A percentile compares a stretch with the other conserved stretches of the same genome.
phyloP scores from a whole-genome alignment of 2,888 invertebrate genomes.

The Caenorhabditis sp. region DNA sequence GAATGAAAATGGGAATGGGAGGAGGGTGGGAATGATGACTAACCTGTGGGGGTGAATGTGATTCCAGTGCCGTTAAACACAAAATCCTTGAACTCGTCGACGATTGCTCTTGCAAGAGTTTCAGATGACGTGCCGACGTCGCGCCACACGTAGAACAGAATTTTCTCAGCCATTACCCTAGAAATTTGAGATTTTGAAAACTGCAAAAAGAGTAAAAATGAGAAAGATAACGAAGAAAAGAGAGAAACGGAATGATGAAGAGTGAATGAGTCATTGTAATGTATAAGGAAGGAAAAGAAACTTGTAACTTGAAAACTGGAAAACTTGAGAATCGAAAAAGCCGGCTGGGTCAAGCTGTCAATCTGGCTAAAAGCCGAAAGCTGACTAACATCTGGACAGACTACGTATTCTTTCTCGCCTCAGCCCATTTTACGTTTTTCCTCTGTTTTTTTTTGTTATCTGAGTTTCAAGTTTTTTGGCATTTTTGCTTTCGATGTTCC shows the following conservation, averaged over 20 bases:
- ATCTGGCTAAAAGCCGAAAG: neutral
- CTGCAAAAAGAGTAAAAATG: slow-evolving; percentile 8
- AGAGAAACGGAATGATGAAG: neutral
- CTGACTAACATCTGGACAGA: neutral
- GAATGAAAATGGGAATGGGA: too few species aligned
- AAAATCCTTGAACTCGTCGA: slow-evolving; percentile 68
- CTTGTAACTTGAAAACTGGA: neutral
- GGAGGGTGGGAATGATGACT: slow-evolving; percentile 14
- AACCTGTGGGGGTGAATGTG: slow-evolving; percentile 56
- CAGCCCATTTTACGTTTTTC: neutral
- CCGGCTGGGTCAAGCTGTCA: slow-evolving; percentile 1
- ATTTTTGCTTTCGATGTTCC: too few species aligned
- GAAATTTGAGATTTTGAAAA: slow-evolving; percentile 5
- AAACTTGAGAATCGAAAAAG: neutral
- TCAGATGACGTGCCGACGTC: slow-evolving; percentile 67
- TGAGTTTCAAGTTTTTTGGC: too few species aligned
- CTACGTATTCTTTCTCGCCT: neutral
- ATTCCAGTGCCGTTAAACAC: slow-evolving; percentile 65
- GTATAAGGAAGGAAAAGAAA: neutral
- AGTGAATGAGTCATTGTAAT: neutral
- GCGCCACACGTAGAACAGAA: slow-evolving; percentile 70
- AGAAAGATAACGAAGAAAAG: neutral
- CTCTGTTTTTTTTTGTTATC: neutral
- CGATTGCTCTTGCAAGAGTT: slow-evolving; percentile 58
- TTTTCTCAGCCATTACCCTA: slow-evolving; percentile 57